Evolutionary conservation across 2,113 vertebrate genomes (phyloP).

Genomic region (Zapus hudsonius): DNA sequence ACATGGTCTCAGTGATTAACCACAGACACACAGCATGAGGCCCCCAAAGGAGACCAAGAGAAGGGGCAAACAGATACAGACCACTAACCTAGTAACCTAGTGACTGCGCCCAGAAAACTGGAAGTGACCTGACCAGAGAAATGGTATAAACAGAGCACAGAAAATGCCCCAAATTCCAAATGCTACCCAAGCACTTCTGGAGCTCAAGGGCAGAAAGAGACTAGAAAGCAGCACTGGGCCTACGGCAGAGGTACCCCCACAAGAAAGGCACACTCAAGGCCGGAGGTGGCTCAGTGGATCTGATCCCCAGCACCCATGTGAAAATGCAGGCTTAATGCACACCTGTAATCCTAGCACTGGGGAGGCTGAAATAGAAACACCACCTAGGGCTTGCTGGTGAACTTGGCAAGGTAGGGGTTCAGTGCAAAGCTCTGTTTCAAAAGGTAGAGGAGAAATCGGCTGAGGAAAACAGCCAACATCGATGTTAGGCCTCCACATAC

Average conservation of each 20-base stretch:
- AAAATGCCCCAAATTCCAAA: not conserved
- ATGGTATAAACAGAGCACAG: not conserved
- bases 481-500: too few species aligned
- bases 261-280: not conserved
- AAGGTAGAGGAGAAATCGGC: too few species aligned
- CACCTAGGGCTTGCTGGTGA: too few species aligned
- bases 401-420: too few species aligned
- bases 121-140: not conserved
- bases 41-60: not conserved
- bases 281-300: too few species aligned
- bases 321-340: too few species aligned
- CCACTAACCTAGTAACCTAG: too few species aligned
- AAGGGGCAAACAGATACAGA: not conserved
- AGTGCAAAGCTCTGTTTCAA: too few species aligned
- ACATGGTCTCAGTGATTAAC: not conserved
- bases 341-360: too few species aligned
- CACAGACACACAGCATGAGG: not conserved
- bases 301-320: too few species aligned
- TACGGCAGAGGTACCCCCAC: accelerated
- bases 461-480: too few species aligned
- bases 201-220: slow-evolving; percentile 37
- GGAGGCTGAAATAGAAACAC: too few species aligned
- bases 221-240: not conserved
- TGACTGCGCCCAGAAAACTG: not conserved
- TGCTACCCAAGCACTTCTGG: not conserved